A percentile compares a stretch with the other conserved stretches of the same genome.
phyloP scores from a whole-genome alignment of 2,797 vertebrate species.

The Falco columbarius region DNA sequence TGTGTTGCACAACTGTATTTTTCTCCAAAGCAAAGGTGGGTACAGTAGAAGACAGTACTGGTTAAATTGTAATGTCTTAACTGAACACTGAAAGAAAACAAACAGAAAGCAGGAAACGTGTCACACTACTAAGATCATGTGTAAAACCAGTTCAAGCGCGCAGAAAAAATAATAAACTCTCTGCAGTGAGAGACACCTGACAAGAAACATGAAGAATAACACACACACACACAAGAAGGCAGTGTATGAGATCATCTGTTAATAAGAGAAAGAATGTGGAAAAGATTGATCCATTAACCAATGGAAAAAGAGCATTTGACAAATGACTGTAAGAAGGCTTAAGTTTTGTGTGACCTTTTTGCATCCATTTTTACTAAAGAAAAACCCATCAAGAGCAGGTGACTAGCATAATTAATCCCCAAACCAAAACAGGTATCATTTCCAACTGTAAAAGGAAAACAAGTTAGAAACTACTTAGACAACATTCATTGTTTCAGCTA shows the following conservation, averaged over 20 bases:
- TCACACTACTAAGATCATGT: background rate
- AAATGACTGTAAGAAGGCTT: background rate
- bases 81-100: background rate
- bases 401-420: background rate
- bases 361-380: background rate
- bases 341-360: background rate
- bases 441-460: background rate
- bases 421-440: background rate
- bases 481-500: background rate
- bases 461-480: background rate
- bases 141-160: background rate
- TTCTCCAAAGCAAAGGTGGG: background rate
- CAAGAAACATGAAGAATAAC: background rate
- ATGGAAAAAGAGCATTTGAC: background rate
- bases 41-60: background rate
- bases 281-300: background rate
- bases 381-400: background rate
- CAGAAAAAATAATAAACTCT: background rate
- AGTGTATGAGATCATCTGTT: background rate
- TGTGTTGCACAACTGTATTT: background rate
- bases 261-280: background rate
- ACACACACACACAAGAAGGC: background rate
- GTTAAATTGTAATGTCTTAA: background rate
- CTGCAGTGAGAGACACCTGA: background rate
- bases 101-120: background rate